Conservation (phyloP, 2,888 invertebrate genomes). For the Alsophila aescularia region DNA sequence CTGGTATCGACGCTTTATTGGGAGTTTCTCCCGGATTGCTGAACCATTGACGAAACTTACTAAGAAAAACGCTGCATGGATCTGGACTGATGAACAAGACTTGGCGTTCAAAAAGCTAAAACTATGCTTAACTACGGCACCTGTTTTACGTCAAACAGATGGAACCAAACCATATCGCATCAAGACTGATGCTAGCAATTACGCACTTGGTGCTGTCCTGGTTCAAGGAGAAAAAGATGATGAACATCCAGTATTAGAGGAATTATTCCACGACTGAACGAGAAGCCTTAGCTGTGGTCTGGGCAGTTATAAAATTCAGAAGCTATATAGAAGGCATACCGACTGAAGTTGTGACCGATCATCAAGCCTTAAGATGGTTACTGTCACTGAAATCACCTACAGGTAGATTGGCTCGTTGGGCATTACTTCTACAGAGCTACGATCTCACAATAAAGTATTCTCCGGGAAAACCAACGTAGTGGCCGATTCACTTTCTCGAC, state of each 20-base stretch:
- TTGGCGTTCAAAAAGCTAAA: background rate
- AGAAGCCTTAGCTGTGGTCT: background rate
- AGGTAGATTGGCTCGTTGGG: too few relatives aligned
- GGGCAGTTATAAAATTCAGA: too few relatives aligned
- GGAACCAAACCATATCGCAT: background rate
- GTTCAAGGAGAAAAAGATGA: background rate
- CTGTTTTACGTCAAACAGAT: background rate
- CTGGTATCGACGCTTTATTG: conserved; percentile 20
- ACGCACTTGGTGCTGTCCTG: background rate
- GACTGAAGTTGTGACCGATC: too few relatives aligned
- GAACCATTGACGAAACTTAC: conserved; percentile 13
- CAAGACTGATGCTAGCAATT: background rate
- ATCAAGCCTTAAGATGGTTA: too few relatives aligned
- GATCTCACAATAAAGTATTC: too few relatives aligned
- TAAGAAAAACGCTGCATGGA: conserved; percentile 13
- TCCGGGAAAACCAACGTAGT: too few relatives aligned
- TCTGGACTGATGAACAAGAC: conserved; percentile 7
- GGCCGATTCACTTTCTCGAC: too few relatives aligned
- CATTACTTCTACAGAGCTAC: too few relatives aligned
- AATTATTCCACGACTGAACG: background rate
- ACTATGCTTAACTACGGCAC: background rate
- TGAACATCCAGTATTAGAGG: background rate
- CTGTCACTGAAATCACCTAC: too few relatives aligned
- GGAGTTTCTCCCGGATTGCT: conserved; percentile 4
- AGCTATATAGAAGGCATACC: background rate